A percentile compares a stretch with the other conserved stretches of the same genome.
phyloP scores from a whole-genome alignment of 2,888 invertebrate genomes.

The Gandaritis pyraliata region DNA sequence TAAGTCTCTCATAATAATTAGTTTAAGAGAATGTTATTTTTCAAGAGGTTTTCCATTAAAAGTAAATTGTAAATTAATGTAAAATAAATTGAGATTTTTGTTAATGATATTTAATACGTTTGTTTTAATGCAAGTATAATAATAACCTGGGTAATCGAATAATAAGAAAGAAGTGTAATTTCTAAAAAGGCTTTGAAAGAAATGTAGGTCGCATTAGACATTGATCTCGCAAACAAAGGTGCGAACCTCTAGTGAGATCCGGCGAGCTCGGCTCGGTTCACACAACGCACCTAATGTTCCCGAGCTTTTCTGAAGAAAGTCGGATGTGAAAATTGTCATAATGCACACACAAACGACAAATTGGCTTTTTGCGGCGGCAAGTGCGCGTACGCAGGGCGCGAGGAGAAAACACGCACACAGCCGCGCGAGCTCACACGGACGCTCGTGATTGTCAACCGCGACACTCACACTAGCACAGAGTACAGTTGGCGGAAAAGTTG shows the following conservation, averaged over 20 bases:
- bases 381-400: constrained; percentile 46
- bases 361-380: constrained; percentile 67
- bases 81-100: constrained; percentile 83
- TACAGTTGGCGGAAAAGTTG: constrained; percentile 51
- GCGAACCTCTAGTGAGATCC: constrained; percentile 67
- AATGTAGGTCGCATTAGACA: constrained; percentile 58
- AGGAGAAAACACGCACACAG: constrained; percentile 59
- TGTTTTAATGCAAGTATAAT: constrained; percentile 35
- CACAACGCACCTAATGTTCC: constrained; percentile 58
- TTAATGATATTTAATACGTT: constrained; percentile 62
- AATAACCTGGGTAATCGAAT: constrained; percentile 22
- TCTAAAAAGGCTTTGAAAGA: constrained; percentile 45
- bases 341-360: constrained; percentile 68
- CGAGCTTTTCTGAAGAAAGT: constrained; percentile 73
- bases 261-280: constrained; percentile 52
- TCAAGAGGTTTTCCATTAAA: constrained; percentile 69
- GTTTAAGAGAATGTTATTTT: constrained; percentile 75
- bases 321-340: constrained; percentile 82
- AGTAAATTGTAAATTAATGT: constrained; percentile 82
- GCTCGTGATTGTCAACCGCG: constrained; percentile 51
- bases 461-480: constrained; percentile 45
- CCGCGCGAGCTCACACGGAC: constrained; percentile 40
- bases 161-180: constrained; percentile 37
- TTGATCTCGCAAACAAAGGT: constrained; percentile 71
- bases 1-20: constrained; percentile 57